Percentiles rank a stretch among this genome's conserved stretches.
phyloP scores from a whole-genome alignment of 2,113 vertebrate species.

The Pseudorectes ferrugineus region DNA sequence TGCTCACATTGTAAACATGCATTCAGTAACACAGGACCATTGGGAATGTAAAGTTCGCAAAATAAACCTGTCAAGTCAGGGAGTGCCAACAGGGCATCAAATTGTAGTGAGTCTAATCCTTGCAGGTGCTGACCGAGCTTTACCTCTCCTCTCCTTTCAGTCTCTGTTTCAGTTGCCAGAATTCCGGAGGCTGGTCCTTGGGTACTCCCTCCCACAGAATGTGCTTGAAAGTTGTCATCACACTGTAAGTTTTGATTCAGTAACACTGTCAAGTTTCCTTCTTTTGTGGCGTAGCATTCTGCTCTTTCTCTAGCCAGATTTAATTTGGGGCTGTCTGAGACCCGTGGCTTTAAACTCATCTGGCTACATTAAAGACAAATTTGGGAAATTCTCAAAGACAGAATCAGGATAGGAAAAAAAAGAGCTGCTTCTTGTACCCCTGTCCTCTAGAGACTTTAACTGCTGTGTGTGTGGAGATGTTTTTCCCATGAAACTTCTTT shows the following conservation, averaged over 20 bases:
- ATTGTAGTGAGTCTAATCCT: background rate
- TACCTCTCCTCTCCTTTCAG: constrained; percentile 64
- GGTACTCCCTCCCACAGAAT: constrained; percentile 83
- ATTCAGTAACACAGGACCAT: fast-evolving
- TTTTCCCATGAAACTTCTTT: background rate
- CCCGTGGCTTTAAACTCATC: background rate
- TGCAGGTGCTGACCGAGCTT: background rate
- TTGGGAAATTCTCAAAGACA: background rate
- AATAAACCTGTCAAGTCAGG: background rate
- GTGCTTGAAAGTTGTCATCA: constrained; percentile 82
- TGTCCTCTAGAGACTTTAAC: background rate
- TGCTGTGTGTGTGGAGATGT: fast-evolving
- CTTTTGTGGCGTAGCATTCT: background rate
- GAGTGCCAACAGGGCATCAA: background rate
- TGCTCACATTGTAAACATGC: fast-evolving
- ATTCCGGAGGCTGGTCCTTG: constrained; percentile 91
- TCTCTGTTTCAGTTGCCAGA: constrained; percentile 94
- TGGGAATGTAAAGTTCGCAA: fast-evolving
- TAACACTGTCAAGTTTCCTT: background rate
- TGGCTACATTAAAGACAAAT: background rate
- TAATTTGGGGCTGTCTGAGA: background rate
- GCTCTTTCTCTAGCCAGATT: background rate
- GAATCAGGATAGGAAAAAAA: background rate
- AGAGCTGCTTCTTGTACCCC: background rate
- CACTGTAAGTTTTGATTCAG: constrained; percentile 75